Conservation (phyloP, 1,140 invertebrate species). For the Ips typographus region DNA sequence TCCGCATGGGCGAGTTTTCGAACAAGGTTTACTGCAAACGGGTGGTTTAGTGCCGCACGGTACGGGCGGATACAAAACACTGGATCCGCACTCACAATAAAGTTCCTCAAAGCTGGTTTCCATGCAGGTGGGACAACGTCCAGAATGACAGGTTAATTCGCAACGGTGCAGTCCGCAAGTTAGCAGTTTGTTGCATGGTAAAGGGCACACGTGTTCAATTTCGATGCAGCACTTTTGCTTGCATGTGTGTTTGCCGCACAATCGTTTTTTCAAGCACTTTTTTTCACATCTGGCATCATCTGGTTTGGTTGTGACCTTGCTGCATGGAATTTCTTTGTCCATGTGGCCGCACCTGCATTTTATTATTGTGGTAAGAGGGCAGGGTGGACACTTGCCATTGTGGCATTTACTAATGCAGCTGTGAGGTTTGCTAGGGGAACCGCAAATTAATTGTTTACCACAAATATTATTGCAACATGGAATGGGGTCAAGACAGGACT, state of each 20-base stretch:
- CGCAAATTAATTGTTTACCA: slow-evolving; percentile 77
- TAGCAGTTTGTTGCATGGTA: slow-evolving; percentile 78
- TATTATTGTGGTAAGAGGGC: slow-evolving; percentile 73
- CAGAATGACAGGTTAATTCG: slow-evolving; percentile 84
- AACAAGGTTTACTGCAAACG: slow-evolving; percentile 75
- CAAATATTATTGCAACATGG: slow-evolving; percentile 81
- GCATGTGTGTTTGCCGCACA: slow-evolving; percentile 89
- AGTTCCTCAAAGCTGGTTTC: slow-evolving; percentile 84
- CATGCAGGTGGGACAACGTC: slow-evolving; percentile 82
- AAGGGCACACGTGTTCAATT: slow-evolving; percentile 80
- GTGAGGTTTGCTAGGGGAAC: slow-evolving; percentile 70
- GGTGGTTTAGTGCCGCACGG: slow-evolving; percentile 87
- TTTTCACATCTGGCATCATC: slow-evolving; percentile 81
- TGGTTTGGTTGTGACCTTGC: slow-evolving; percentile 65
- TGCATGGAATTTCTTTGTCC: slow-evolving; percentile 79
- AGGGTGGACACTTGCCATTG: slow-evolving; percentile 77
- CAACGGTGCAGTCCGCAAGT: slow-evolving; percentile 87
- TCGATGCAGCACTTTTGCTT: slow-evolving; percentile 84
- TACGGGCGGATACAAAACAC: slow-evolving; percentile 85
- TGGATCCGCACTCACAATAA: slow-evolving; percentile 85
- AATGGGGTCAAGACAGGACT: slow-evolving; percentile 80
- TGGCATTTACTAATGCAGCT: slow-evolving; percentile 73
- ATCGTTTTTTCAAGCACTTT: slow-evolving; percentile 84
- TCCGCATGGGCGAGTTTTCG: slow-evolving; percentile 73
- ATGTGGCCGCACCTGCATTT: slow-evolving; percentile 91